Percentiles rank a stretch among this genome's conserved stretches.
Evolutionary conservation across 2,888 invertebrate genomes (phyloP).

Genomic region (Brachycybe producta): DNA sequence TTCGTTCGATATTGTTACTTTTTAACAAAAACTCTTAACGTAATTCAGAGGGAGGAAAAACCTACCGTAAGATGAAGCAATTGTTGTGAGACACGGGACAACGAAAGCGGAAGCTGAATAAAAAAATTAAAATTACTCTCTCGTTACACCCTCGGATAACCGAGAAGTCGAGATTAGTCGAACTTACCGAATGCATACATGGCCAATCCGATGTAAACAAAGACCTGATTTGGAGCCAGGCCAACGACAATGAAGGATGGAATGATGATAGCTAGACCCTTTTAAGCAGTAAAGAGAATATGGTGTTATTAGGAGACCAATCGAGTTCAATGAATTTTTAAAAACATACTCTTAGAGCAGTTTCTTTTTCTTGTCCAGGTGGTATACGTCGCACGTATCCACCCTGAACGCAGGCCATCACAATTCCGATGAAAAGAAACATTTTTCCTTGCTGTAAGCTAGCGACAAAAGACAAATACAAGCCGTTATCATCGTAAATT

Average conservation of each 20-base stretch:
- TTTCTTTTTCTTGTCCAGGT: constrained; percentile 52
- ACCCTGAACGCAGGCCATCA: constrained; percentile 81
- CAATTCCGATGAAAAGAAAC: constrained; percentile 83
- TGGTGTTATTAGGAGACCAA: constrained; percentile 29
- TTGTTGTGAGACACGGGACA: constrained; percentile 85
- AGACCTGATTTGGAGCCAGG: constrained; percentile 43
- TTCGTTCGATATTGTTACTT: background rate
- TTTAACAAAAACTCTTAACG: background rate
- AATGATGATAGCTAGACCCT: constrained; percentile 68
- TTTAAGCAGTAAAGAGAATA: constrained; percentile 20
- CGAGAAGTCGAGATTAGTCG: background rate
- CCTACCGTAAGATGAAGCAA: constrained; percentile 71
- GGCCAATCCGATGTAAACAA: constrained; percentile 68
- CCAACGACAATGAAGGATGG: constrained; percentile 77
- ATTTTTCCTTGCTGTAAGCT: constrained; percentile 97
- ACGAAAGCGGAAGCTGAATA: constrained; percentile 52
- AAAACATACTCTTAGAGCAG: constrained; percentile 46
- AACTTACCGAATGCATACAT: constrained; percentile 80
- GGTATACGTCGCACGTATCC: constrained; percentile 70
- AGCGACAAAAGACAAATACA: constrained; percentile 22
- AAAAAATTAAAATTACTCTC: constrained; percentile 12
- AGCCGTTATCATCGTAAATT: background rate
- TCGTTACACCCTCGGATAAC: background rate
- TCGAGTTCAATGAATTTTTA: background rate
- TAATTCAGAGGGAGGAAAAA: constrained; percentile 27